Base-by-base conservation (phyloP, 2,888 invertebrate species). In the Rugalucina vietnamica region DNA sequence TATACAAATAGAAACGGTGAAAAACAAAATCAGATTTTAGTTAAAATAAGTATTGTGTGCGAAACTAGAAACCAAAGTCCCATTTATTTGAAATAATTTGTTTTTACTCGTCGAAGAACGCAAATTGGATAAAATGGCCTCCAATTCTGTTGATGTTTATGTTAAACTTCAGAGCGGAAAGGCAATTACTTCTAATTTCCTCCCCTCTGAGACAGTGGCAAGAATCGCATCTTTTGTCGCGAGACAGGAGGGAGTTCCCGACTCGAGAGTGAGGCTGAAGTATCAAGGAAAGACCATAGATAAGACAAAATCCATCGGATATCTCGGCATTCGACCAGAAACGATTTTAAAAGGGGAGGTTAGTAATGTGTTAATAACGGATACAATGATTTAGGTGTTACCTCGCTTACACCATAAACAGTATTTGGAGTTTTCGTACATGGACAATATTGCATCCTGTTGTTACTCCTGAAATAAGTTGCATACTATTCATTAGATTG, bases 331-430 rank as follows among this genome's bases (percentile, higher is more conserved):
- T 5, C 81, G 92, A 29, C 85, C 89, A 0, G 93, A 93, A 79
- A 93, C 93, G 0, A 93, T 93, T 29, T 84, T 93, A 18, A 93
- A 93, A 78, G 92, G 90, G 34, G 93, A 93, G 92, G 93, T 93
- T 89, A 83, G 82, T 82, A 27, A n/a, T n/a, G n/a, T n/a, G n/a
- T n/a, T n/a, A n/a, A n/a, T n/a, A n/a, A n/a, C n/a, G n/a, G n/a
- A n/a, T n/a, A n/a, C n/a, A n/a, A n/a, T n/a, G n/a, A n/a, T n/a
- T n/a, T n/a, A n/a, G n/a, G n/a, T n/a, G n/a, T n/a, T n/a, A n/a
- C n/a, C n/a, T n/a, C n/a, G n/a, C n/a, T n/a, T n/a, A n/a, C n/a
- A n/a, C n/a, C n/a, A n/a, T n/a, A n/a, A n/a, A n/a, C n/a, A n/a
- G n/a, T n/a, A n/a, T n/a, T n/a, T n/a, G n/a, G n/a, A n/a, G n/a